Conservation (phyloP, 2,113 vertebrate species). For the Catagonus wagneri region DNA sequence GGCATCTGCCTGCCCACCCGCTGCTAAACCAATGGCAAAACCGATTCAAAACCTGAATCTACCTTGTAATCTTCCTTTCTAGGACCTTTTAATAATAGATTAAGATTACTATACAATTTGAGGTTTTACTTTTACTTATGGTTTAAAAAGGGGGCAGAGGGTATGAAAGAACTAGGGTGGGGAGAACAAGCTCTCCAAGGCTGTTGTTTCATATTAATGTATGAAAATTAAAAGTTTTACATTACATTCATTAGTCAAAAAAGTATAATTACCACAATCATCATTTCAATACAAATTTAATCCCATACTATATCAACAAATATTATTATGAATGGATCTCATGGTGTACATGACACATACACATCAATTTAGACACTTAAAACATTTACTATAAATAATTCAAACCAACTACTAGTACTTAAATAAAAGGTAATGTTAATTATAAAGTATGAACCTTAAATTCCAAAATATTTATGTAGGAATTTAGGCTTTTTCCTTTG, state of each 20-base stretch:
- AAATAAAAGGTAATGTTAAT: slow-evolving; percentile 59
- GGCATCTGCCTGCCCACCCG: slow-evolving; percentile 97
- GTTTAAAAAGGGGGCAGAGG: slow-evolving; percentile 59
- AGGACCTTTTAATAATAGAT: slow-evolving; percentile 90
- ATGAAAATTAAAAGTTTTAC: slow-evolving; percentile 64
- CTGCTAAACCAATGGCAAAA: slow-evolving; percentile 92
- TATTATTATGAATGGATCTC: slow-evolving; percentile 13
- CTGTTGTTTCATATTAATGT: slow-evolving; percentile 53
- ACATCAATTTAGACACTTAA: slow-evolving; percentile 27
- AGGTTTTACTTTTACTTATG: slow-evolving; percentile 87
- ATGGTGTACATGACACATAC: neutral
- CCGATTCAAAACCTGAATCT: slow-evolving; percentile 90
- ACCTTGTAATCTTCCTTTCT: slow-evolving; percentile 92
- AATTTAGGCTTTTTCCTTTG: slow-evolving; percentile 63
- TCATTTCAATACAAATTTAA: slow-evolving; percentile 60
- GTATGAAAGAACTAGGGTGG: slow-evolving; percentile 57
- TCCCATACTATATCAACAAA: neutral
- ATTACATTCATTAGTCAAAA: slow-evolving; percentile 41
- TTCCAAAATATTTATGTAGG: slow-evolving; percentile 68
- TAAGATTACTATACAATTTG: slow-evolving; percentile 89
- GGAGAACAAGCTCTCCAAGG: slow-evolving; percentile 80
- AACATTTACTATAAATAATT: slow-evolving; percentile 60
- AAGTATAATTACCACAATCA: neutral
- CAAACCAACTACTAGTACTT: slow-evolving; percentile 34
- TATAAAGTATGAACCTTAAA: slow-evolving; percentile 64